Conservation (phyloP, 2,888 invertebrate species). For the Helicoverpa assulta region DNA sequence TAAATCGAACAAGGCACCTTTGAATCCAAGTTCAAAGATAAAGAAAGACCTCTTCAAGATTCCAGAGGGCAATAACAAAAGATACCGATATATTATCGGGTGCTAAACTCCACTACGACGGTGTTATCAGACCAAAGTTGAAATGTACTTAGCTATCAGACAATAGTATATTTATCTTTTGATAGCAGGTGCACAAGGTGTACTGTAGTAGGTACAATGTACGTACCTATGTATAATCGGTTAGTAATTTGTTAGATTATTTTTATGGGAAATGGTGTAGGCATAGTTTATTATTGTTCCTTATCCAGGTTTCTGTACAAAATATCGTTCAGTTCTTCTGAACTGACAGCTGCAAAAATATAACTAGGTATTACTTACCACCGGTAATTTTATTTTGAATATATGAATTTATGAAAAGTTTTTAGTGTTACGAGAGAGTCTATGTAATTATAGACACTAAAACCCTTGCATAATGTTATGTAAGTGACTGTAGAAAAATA, state of each 20-base stretch:
- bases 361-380: too few species aligned
- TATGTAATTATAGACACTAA: too few species aligned
- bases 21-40: neutral
- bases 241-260: neutral
- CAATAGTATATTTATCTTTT: neutral
- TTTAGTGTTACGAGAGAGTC: too few species aligned
- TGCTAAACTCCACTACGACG: neutral
- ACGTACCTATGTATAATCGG: neutral
- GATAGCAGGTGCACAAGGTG: neutral
- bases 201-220: neutral
- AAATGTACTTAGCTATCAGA: neutral
- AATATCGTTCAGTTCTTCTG: too few species aligned
- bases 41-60: neutral
- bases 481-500: too few species aligned
- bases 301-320: too few species aligned
- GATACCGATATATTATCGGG: conserved; percentile 6
- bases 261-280: too few species aligned
- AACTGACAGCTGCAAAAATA: too few species aligned
- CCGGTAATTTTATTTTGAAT: too few species aligned
- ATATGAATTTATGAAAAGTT: too few species aligned
- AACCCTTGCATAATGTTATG: too few species aligned
- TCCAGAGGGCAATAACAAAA: neutral
- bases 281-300: too few species aligned
- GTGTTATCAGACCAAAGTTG: conserved; percentile 6
- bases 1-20: neutral